Evolutionary conservation across 2,113 vertebrate genomes (phyloP), one percentile per base, ranked within the genome.

Genomic region (Pungitius pungitius): DNA sequence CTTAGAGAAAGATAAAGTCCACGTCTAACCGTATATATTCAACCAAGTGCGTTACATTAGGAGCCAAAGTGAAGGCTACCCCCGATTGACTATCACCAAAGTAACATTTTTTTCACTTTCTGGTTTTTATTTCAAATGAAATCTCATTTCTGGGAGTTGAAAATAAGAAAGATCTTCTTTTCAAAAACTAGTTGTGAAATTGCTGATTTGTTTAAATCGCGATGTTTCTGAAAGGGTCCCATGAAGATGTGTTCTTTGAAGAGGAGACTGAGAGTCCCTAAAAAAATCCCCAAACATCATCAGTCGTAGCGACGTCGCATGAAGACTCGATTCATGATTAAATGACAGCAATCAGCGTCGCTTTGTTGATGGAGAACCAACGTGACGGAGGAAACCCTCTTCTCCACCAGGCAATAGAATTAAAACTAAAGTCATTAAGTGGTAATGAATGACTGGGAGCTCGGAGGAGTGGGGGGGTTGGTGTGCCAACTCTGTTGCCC

Each of bases 351-450:
- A 86, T 87, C 80, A 86, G 76, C 69, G 86, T 83, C 85, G 69
- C 66, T 72, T 58, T 58, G 56, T 67, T 87, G 88, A 90, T 87
- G 78, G 82, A 86, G 87, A 68, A 73, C 80, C 59, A 59, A 60
- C 75, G 57, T 56, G 78, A 78, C 78, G 82, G 80, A 80, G 82
- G 80, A 81, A 87, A 78, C 77, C 63, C 77, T 87, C 80, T 83
- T 89, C 85, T 90, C 84, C 76, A 80, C 73, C 80, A 86, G 76
- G 88, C 75, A 86, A 87, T 90, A 86, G 83, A 81, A 82, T 87
- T 89, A 87, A 82, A 90, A 84, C 78, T 74, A 73, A 84, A 81
- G 80, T 75, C 75, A 74, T 90, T 89, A 83, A 68, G 70, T 71
- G 60, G 75, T 89, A 86, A 91, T 86, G 39, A 88, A 91, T 88